Base-by-base conservation (phyloP, 2,888 invertebrate genomes). In the Electrophaes corylata region DNA sequence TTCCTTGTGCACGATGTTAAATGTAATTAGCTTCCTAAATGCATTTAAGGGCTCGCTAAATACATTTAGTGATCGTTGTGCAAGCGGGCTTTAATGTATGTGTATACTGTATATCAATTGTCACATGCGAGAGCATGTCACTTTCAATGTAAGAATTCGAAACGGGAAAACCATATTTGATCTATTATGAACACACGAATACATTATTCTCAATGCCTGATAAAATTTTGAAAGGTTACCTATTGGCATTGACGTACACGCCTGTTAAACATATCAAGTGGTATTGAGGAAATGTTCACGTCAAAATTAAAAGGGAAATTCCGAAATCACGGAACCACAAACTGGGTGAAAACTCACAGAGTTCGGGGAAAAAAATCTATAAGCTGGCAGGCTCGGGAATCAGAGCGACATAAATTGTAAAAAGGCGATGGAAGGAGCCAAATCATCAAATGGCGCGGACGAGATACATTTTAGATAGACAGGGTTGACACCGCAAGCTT, bases 361-460 rank as follows among this genome's bases (percentile, higher is more conserved):
- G 51, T 41, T 40, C 23, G 40, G 48, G 52, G 49, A 5, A 44
- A 44, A 59, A 65, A 65, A 70, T 66, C 69, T 72, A 75, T 72
- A 75, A 73, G 72, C 68, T 71, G 70, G 69, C 75, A 73, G 78
- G 70, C 71, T 69, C 68, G 69, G 70, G 73, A 78, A 78, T 78
- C 75, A 73, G 76, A 74, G 65, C 67, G 72, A 74, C 78, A 84
- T 86, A 88, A 86, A 87, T 87, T 81, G 82, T 76, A 81, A 81
- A 67, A 77, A 79, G 81, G 75, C 78, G 76, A 72, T 78, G 72
- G 75, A 76, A 79, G 77, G 74, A 75, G 76, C 72, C 75, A 77
- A 84, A 86, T 87, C 83, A 85, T 83, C 83, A 86, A 88, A 88
- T 88, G 88, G 88, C 69, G 79, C 78, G 88, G 78, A 86, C 78